Evolutionary conservation across 2,797 vertebrate genomes (phyloP).

Genomic region (Momotus momota): DNA sequence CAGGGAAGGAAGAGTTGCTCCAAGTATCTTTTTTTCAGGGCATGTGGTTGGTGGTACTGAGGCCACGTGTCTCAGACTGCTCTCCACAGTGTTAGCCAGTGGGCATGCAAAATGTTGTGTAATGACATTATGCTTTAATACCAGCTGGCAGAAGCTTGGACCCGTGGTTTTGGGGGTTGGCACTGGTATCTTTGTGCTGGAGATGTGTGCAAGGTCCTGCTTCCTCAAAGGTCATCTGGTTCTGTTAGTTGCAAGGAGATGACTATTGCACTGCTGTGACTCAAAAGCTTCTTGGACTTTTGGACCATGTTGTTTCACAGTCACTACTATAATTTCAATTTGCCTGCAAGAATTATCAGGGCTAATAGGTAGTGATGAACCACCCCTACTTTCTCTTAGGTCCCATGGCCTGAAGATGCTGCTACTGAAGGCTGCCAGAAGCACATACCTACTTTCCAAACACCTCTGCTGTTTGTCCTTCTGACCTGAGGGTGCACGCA

Average conservation of each 20-base stretch:
- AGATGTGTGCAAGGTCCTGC: not conserved
- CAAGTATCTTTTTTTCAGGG: not conserved
- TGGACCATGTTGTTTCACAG: accelerated
- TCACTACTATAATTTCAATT: accelerated
- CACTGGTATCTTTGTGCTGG: not conserved
- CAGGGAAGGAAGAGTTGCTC: not conserved
- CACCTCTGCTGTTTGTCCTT: not conserved
- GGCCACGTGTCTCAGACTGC: accelerated
- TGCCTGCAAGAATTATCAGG: not conserved
- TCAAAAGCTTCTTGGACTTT: not conserved
- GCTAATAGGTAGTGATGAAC: not conserved
- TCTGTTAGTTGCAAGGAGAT: not conserved
- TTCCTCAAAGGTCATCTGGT: not conserved
- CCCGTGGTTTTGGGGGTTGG: not conserved
- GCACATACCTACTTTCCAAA: not conserved
- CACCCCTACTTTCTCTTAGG: not conserved
- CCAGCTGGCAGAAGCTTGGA: not conserved
- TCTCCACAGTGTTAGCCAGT: not conserved
- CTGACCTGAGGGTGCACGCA: accelerated
- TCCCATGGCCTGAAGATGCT: not conserved
- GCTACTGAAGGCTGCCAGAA: not conserved
- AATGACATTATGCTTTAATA: not conserved
- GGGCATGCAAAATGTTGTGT: not conserved
- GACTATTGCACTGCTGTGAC: not conserved
- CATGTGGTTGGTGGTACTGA: not conserved